Evolutionary conservation across 2,113 vertebrate species (phyloP).

Genomic region (Chaetodon trifascialis): DNA sequence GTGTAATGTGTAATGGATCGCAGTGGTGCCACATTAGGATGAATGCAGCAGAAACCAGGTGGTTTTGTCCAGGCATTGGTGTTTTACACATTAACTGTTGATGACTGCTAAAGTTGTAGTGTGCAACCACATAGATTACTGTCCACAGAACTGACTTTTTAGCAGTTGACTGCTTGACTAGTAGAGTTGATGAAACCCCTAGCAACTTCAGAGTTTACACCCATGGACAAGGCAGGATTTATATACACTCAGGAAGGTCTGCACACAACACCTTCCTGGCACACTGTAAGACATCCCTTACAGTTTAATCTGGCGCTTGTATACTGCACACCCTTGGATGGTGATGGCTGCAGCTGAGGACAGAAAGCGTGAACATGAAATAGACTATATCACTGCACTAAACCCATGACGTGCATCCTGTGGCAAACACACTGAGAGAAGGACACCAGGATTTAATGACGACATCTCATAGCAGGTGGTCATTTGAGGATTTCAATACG

Average conservation of each 20-base stretch:
- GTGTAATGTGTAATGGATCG: not conserved
- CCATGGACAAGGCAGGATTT: not conserved
- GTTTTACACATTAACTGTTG: not conserved
- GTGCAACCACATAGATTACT: not conserved
- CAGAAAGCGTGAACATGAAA: not conserved
- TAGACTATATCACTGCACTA: not conserved
- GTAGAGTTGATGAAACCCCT: not conserved
- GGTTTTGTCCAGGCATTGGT: not conserved
- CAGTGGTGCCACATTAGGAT: not conserved
- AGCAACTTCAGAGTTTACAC: no score
- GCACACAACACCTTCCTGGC: not conserved
- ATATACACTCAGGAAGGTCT: no score
- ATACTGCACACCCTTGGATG: not conserved
- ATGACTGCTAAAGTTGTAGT: no score
- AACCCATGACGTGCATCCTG: not conserved
- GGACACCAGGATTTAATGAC: not conserved
- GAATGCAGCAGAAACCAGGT: not conserved
- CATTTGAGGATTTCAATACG: constrained; percentile 2
- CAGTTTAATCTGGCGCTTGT: not conserved
- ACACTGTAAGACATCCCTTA: not conserved
- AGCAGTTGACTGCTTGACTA: not conserved
- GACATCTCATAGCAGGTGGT: not conserved
- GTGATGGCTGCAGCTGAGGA: not conserved
- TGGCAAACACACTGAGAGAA: not conserved
- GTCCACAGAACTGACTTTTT: not conserved